Evolutionary conservation across 1,140 invertebrate genomes (phyloP), one percentile per base, ranked within the genome.

Genomic region (Apis laboriosa): DNA sequence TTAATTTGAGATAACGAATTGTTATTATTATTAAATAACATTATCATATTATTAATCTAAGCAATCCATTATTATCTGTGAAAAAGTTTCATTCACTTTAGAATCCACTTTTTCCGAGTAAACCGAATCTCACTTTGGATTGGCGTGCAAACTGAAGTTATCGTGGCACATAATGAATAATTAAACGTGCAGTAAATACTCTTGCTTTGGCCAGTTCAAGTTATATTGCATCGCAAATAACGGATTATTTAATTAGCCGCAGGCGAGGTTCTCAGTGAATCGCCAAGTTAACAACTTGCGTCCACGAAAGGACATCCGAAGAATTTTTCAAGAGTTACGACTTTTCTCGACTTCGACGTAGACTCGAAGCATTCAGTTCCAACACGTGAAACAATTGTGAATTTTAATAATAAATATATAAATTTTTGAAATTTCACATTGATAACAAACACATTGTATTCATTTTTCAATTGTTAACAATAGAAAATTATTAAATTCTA

Each of bases 171-270:
- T 53, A 56, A 77, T 81, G 73, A 81, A 81, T 81, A 77, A 81
- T 81, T 77, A 77, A 81, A 49, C 73, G 63, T 24, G 55, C 80
- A 28, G 73, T 66, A 81, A 81, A 81, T 76, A 81, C 63, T 68
- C 73, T 34, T 60, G 19, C 73, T 77, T 81, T 81, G 43, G 55
- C 64, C 56, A 56, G 55, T 58, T 67, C 55, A 77, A 76, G 80
- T 81, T 81, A 60, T 76, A 81, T 77, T 67, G 80, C 83, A 63
- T 67, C 71, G 79, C 80, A 80, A 88, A 85, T 88, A 88, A 87
- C 86, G 83, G 83, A 80, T 80, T 79, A 70, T 84, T 78, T 83
- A 84, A 72, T 77, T 87, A 72, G 75, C 82, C 64, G 53, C 68
- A 61, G 82, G 82, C 86, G 60, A 61, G 78, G 43, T 68, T 80